These are phyloP conservation scores for Pecten maximus DNA, from an alignment of 2,888 invertebrate genomes.

Conservation along the genomic window DNA sequence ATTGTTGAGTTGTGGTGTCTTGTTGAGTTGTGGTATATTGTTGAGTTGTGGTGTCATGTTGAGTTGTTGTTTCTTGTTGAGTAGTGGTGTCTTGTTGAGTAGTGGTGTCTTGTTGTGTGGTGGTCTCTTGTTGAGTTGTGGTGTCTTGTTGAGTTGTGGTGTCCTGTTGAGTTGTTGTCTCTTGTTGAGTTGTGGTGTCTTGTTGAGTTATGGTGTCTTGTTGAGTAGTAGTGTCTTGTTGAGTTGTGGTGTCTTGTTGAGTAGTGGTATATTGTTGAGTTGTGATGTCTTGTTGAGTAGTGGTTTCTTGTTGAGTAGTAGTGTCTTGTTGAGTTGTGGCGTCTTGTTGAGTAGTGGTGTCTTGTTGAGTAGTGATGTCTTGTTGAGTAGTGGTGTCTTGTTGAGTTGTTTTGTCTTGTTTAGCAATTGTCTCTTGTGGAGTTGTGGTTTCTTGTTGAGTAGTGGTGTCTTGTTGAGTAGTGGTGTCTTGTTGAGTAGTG, in stretches of 20 bases:
- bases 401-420: not conserved
- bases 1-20: not conserved
- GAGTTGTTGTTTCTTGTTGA: not conserved
- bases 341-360: not conserved
- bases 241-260: not conserved
- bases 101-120: not conserved
- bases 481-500: not conserved
- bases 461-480: not conserved
- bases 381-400: not conserved
- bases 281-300: not conserved
- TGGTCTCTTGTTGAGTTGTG: not conserved
- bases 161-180: not conserved
- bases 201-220: not conserved
- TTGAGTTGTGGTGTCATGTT: not conserved
- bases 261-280: not conserved
- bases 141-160: not conserved
- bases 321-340: not conserved
- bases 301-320: not conserved
- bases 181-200: not conserved
- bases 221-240: not conserved
- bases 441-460: not conserved
- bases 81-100: not conserved
- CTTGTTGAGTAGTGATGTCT: not conserved
- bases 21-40: not conserved
- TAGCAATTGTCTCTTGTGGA: not conserved